Evolutionary conservation across 2,888 invertebrate genomes (phyloP).

Genomic region (Disparrhopalites patrizii): DNA sequence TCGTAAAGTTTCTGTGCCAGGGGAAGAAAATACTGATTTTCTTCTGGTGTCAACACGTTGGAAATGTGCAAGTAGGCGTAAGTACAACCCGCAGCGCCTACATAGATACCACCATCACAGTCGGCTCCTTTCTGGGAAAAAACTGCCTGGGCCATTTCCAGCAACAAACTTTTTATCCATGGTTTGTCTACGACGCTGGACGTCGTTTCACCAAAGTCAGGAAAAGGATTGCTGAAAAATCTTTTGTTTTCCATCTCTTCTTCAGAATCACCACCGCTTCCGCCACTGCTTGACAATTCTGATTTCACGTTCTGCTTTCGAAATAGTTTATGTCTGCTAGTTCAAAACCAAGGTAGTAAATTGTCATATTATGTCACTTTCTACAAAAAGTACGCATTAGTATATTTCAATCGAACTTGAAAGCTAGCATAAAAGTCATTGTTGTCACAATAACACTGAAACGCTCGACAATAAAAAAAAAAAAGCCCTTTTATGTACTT

Average conservation of each 20-base stretch:
- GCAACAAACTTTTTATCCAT: neutral
- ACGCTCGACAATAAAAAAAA: no score
- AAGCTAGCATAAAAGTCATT: no score
- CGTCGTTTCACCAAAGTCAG: neutral
- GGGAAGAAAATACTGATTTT: constrained; percentile 27
- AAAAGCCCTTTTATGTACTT: no score
- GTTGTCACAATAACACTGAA: no score
- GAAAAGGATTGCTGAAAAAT: constrained; percentile 12
- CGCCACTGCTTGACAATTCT: neutral
- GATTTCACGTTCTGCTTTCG: no score
- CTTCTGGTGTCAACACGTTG: constrained; percentile 39
- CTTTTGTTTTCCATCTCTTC: neutral
- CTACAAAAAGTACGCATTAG: no score
- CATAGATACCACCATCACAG: constrained; percentile 63
- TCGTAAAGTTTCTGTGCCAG: constrained; percentile 23
- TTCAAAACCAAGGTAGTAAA: no score
- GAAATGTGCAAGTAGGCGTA: constrained; percentile 69
- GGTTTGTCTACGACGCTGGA: neutral
- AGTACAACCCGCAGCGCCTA: constrained; percentile 67
- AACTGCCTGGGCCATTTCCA: constrained; percentile 10
- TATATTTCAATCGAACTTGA: no score
- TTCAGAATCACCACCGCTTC: neutral
- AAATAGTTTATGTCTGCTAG: no score
- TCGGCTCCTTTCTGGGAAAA: neutral
- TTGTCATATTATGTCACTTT: no score